A percentile compares a stretch with the other conserved stretches of the same genome.
phyloP scores from a whole-genome alignment of 2,113 vertebrate genomes.

The Otus sunia region DNA sequence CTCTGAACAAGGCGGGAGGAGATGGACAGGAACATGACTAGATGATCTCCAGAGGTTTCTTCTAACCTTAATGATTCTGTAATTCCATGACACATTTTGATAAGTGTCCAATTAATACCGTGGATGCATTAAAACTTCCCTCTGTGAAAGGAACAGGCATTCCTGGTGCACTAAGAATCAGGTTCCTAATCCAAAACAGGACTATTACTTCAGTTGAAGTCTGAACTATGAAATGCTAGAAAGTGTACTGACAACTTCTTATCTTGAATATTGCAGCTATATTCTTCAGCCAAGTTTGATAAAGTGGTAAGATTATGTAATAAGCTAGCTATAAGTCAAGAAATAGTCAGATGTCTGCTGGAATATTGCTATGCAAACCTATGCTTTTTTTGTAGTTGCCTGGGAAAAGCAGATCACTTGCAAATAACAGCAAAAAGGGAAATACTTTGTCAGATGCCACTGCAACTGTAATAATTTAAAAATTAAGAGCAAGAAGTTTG shows the following conservation, averaged over 20 bases:
- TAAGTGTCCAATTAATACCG: not conserved
- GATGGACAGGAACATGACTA: not conserved
- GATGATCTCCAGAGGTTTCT: not conserved
- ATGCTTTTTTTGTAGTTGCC: not conserved
- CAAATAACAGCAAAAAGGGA: not conserved
- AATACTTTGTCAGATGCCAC: not conserved
- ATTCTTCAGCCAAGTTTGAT: not conserved
- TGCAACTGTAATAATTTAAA: not conserved
- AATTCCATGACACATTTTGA: not conserved
- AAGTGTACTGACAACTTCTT: not conserved
- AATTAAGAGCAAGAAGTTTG: not conserved
- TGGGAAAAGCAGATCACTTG: not conserved
- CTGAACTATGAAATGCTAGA: not conserved
- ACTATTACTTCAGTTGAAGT: not conserved
- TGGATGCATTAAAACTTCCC: not conserved
- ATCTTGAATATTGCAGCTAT: not conserved
- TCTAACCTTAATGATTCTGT: not conserved
- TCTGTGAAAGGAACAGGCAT: not conserved
- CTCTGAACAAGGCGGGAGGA: not conserved
- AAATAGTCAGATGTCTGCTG: not conserved
- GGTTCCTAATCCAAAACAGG: not conserved
- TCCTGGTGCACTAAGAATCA: not conserved
- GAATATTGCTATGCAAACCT: not conserved
- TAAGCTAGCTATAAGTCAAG: not conserved
- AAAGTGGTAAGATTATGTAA: not conserved